phyloP scores from a whole-genome alignment of 2,113 vertebrate species.

The Lynx canadensis region DNA sequence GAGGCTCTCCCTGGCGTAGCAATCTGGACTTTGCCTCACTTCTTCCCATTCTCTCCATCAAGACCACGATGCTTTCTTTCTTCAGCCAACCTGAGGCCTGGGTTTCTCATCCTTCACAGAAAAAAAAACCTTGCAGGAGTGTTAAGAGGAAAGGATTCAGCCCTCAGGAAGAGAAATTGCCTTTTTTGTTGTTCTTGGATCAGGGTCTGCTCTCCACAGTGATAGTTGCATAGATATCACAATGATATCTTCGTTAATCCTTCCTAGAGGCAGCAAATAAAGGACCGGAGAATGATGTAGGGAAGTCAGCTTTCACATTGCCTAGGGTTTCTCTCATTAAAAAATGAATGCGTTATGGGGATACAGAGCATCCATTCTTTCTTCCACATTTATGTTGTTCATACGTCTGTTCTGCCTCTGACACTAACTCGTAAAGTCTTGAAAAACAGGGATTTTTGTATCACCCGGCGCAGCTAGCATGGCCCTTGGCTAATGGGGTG shows the following conservation, averaged over 20 bases:
- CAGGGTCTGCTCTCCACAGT: neutral
- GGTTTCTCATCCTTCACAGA: neutral
- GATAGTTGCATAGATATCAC: neutral
- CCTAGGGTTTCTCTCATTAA: neutral
- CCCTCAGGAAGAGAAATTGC: neutral
- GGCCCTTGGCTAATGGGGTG: neutral
- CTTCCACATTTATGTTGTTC: neutral
- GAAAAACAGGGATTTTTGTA: neutral
- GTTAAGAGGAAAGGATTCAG: neutral
- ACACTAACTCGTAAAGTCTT: neutral
- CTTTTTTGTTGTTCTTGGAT: neutral
- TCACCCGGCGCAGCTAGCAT: neutral
- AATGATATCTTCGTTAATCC: neutral
- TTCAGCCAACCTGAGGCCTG: neutral
- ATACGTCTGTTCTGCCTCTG: neutral
- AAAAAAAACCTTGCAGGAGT: neutral
- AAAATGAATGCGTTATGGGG: neutral
- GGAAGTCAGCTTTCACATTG: neutral
- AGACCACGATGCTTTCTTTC: neutral
- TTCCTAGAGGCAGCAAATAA: neutral
- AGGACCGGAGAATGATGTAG: neutral
- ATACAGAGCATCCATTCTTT: neutral
- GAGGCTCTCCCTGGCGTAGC: rapidly evolving
- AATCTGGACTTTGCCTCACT: neutral
- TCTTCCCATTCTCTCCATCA: too few species aligned